A percentile compares a stretch with the other conserved stretches of the same genome.
These are phyloP conservation scores for Genyomyrus donnyi DNA, from an alignment of 2,113 vertebrate genomes.

Conservation along the genomic window DNA sequence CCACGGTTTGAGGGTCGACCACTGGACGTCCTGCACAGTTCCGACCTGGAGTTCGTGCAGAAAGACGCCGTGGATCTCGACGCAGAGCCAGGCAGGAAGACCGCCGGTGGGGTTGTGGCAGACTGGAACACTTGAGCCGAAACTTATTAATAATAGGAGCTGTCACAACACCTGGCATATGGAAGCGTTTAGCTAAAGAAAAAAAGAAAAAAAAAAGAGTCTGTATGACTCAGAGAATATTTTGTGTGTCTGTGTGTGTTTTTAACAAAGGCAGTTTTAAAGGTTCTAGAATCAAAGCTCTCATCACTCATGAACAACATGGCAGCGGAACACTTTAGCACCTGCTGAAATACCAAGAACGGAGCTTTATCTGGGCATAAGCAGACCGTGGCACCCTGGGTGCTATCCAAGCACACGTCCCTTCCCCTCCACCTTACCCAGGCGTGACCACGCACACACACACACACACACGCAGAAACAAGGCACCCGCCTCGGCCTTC, in stretches of 20 bases:
- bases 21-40: neutral
- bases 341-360: slow-evolving; percentile 65
- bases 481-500: slow-evolving; percentile 50
- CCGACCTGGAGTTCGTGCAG: neutral
- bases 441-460: neutral
- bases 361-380: slow-evolving; percentile 64
- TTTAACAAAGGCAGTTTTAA: slow-evolving; percentile 47
- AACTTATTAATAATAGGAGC: slow-evolving; percentile 19
- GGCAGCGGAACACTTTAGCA: slow-evolving; percentile 62
- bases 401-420: slow-evolving; percentile 34
- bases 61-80: neutral
- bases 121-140: neutral
- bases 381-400: slow-evolving; percentile 55
- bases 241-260: slow-evolving; percentile 42
- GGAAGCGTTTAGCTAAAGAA: slow-evolving; percentile 55
- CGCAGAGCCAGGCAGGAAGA: neutral
- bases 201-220: slow-evolving; percentile 5
- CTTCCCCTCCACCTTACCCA: slow-evolving; percentile 27
- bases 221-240: slow-evolving; percentile 52
- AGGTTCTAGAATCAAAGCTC: slow-evolving; percentile 50
- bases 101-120: neutral
- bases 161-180: slow-evolving; percentile 52
- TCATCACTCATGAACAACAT: slow-evolving; percentile 61
- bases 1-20: neutral
- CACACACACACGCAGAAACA: slow-evolving; percentile 44